Conservation (phyloP, 2,888 invertebrate species). For the Balanococcus diminutus region DNA sequence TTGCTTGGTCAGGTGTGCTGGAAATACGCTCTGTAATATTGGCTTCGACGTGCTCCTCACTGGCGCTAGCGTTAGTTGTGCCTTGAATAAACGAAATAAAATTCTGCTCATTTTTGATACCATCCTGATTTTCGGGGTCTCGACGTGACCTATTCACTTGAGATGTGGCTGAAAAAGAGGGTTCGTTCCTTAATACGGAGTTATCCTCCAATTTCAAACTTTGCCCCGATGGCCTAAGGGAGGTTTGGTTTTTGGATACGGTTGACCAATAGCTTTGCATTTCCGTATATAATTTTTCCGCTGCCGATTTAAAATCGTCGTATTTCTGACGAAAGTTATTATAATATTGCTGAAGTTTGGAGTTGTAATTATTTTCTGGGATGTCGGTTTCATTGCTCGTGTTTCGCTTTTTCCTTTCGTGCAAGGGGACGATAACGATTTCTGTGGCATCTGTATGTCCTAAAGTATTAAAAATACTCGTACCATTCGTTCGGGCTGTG, state of each 20-base stretch:
- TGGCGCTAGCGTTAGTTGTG: no score
- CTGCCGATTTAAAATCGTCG: not conserved
- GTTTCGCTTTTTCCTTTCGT: not conserved
- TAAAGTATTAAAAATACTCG: not conserved
- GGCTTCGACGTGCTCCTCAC: not conserved
- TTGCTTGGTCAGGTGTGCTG: not conserved
- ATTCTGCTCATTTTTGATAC: not conserved
- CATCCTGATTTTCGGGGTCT: no score
- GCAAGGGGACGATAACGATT: not conserved
- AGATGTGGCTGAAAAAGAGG: not conserved
- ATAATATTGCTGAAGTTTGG: not conserved
- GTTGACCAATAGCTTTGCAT: not conserved
- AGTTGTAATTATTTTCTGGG: not conserved
- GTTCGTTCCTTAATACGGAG: no score
- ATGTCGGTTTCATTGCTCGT: not conserved
- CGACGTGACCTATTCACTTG: no score
- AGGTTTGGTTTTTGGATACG: no score
- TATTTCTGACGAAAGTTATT: not conserved
- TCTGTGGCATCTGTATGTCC: not conserved
- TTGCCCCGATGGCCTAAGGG: no score
- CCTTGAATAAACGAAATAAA: not conserved
- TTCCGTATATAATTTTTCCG: not conserved
- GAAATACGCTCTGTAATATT: not conserved
- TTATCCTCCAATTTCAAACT: no score
- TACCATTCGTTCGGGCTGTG: not conserved